phyloP scores from a whole-genome alignment of 2,113 vertebrate species.

The Lamprologus tigripictilis region DNA sequence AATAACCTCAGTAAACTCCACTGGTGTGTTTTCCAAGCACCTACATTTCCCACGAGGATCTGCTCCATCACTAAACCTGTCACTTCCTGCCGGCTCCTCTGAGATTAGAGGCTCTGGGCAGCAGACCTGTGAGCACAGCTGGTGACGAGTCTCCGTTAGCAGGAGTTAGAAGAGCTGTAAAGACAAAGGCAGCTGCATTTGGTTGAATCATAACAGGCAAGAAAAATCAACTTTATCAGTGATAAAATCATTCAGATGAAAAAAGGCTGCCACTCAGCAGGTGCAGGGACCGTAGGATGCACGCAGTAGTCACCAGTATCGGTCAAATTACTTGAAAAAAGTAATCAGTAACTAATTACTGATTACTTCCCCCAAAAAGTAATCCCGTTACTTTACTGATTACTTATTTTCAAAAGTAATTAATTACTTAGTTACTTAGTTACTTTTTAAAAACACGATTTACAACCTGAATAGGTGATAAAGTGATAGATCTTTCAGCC shows the following conservation, averaged over 20 bases:
- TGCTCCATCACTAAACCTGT: background rate
- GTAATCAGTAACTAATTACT: too few species aligned
- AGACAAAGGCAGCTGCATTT: background rate
- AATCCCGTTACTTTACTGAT: too few species aligned
- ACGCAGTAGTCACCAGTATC: too few species aligned
- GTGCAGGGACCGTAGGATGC: background rate
- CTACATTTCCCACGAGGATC: background rate
- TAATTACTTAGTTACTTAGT: too few species aligned
- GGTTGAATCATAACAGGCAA: background rate
- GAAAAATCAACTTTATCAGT: fast-evolving
- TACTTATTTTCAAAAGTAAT: too few species aligned
- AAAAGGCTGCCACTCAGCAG: background rate
- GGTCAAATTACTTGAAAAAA: too few species aligned
- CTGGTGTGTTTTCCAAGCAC: background rate
- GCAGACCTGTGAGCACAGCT: background rate
- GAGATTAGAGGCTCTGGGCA: background rate
- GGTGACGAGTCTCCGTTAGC: background rate
- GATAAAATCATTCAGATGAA: background rate
- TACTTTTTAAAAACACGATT: too few species aligned
- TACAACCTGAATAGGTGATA: too few species aligned
- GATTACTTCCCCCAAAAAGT: too few species aligned
- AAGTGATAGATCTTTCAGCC: too few species aligned
- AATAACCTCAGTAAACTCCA: background rate
- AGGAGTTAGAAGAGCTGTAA: background rate
- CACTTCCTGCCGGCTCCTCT: background rate